Conservation (phyloP, 35 echinoderm and acorn worm species). For the Ptychodera flava region DNA sequence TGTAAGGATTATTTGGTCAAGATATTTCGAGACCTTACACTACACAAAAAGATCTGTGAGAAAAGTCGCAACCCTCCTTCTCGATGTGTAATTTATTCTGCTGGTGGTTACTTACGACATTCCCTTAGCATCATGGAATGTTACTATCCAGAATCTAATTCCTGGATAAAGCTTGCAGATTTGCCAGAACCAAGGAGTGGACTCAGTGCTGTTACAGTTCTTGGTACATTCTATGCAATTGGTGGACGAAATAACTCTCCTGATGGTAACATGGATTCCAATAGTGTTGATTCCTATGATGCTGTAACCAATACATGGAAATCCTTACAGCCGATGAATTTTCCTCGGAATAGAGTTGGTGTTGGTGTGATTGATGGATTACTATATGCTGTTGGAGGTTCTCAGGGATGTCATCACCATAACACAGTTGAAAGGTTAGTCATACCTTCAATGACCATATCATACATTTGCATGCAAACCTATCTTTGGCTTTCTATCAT, state of each 20-base stretch:
- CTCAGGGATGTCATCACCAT: conserved; percentile 81
- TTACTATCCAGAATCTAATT: conserved; percentile 71
- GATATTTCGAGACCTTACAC: conserved; percentile 79
- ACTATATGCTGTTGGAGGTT: conserved; percentile 87
- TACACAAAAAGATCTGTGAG: conserved; percentile 56
- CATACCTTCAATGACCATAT: too few relatives aligned
- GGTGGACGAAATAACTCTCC: conserved; percentile 91
- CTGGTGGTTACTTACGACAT: conserved; percentile 83
- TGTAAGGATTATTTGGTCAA: conserved; percentile 92
- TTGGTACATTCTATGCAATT: conserved; percentile 86
- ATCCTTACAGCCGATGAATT: conserved; percentile 64
- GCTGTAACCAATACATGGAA: conserved; percentile 86
- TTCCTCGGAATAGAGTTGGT: conserved; percentile 76
- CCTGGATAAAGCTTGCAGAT: conserved; percentile 60
- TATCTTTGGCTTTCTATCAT: too few relatives aligned
- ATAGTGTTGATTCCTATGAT: conserved; percentile 81
- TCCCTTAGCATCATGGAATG: conserved; percentile 82
- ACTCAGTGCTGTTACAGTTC: conserved; percentile 82
- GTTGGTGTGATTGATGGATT: conserved; percentile 81
- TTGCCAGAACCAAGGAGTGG: conserved; percentile 84
- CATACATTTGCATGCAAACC: too few relatives aligned
- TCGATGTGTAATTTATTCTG: conserved; percentile 81
- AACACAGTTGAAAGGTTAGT: conserved; percentile 84
- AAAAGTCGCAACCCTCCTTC: conserved; percentile 65
- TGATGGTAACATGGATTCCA: conserved; percentile 90